Evolutionary conservation across 2,888 invertebrate genomes (phyloP).

Genomic region (Tachina fera): DNA sequence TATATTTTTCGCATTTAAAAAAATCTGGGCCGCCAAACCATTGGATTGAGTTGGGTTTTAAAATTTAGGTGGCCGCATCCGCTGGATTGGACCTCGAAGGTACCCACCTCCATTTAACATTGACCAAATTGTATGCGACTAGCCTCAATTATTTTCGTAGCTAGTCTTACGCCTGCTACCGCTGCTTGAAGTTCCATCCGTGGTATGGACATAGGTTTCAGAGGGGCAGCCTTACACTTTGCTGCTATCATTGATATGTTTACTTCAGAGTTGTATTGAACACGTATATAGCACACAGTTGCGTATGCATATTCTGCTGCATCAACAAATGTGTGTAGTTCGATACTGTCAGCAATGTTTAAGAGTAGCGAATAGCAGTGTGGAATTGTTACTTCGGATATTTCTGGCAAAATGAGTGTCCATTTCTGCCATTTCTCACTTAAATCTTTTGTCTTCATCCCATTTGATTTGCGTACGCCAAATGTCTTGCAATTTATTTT

Average conservation of each 20-base stretch:
- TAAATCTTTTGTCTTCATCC: background rate
- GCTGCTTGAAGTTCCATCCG: no score
- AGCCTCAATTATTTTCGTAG: no score
- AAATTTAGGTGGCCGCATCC: slow-evolving; percentile 6
- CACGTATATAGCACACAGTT: background rate
- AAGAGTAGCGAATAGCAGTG: background rate
- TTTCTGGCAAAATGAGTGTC: background rate
- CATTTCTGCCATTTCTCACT: background rate
- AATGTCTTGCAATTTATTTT: background rate
- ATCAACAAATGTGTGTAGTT: no score
- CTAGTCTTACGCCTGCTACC: no score
- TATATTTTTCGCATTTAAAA: background rate
- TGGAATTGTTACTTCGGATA: background rate
- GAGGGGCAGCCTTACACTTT: no score
- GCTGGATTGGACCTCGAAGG: slow-evolving; percentile 19
- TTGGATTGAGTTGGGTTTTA: background rate
- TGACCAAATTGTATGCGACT: no score
- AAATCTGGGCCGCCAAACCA: slow-evolving; percentile 19
- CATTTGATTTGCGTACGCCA: background rate
- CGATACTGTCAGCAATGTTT: background rate
- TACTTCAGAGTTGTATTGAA: background rate
- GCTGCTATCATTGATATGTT: no score
- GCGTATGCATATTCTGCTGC: no score
- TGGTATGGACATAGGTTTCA: no score
- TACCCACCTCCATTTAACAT: slow-evolving; percentile 5